Base-by-base conservation (phyloP, 1,140 invertebrate genomes). In the Hyphantria cunea region DNA sequence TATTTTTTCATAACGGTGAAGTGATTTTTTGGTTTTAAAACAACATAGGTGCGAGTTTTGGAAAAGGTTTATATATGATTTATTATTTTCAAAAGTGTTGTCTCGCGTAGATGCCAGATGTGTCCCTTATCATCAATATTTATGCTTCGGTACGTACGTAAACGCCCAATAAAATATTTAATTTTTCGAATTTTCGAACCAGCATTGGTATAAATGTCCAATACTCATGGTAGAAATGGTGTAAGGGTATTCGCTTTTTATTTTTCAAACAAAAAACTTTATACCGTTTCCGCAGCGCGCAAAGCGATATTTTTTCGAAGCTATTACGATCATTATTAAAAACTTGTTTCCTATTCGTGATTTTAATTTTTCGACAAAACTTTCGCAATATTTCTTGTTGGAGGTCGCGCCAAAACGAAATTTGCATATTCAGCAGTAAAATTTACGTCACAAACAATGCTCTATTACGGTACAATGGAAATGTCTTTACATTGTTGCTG, bases 381-480 rank as follows among this genome's bases (percentile, higher is more conserved):
- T 84, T 86, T 84, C 56, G 82, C 74, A 79, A 86, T 84, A 84
- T 84, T 84, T 86, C 78, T 82, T 75, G 67, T 52, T 71, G 66
- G 74, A 72, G 80, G 80, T 80, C 77, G 76, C 67, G 69, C 63
- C 66, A 64, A 68, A 76, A 72, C 68, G 78, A 74, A 78, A 86
- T 86, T 83, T 86, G 74, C 82, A 84, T 86, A 86, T 86, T 84
- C 80, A 80, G 70, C 76, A 76, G 75, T 84, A 74, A 81, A 81
- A 86, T 86, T 82, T 80, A 82, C 82, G 80, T 83, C 80, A 80
- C 78, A 86, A 86, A 84, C 84, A 86, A 83, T 86, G 76, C 78
- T 74, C 79, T 83, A 84, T 83, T 82, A 86, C 71, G 80, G 73
- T 77, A 83, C 80, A 86, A 84, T 84, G 78, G 76, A 78, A 86